Evolutionary conservation across 2,888 invertebrate species (phyloP), one percentile per base, ranked within the genome.

Genomic region (Eristalis tenax): DNA sequence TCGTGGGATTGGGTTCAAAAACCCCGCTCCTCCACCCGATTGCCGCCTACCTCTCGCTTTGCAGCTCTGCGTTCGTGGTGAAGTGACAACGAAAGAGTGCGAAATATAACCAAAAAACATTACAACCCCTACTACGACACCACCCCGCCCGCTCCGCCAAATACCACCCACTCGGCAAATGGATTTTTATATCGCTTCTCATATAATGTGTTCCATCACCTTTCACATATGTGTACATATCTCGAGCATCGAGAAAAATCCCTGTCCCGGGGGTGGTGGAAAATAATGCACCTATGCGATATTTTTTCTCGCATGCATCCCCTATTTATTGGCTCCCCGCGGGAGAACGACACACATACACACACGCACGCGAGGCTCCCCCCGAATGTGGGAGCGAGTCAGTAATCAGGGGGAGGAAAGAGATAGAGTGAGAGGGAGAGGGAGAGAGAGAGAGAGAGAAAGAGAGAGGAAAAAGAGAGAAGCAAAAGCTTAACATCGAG

Each of bases 211-310:
- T 69, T 59, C 50, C 50, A 77, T 26, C 56, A 50, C 69, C 69
- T 78, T 78, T 65, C 84, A 76, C 63, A 75, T 83, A 70, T 28
- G 59, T 85, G 68, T 38, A 64, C 71, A 70, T 83, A 82, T 83
- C 78, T 83, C 61, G 74, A 32, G 32, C 65, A 59, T 86, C 74
- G 50, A 77, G 65, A 69, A 74, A 71, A 78, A 28, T 38, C 59
- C 57, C 50, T n/a, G 11, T 26, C 40, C 23, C 11, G 64, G 73
- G 65, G 69, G 63, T 82, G 75, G 69, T 70, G 77, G 57, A 70
- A 83, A 79, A 86, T 86, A 86, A 86, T 86, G 86, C 86, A 86
- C 83, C 86, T 83, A 83, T 74, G 82, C 77, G 68, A 82, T 77
- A 80, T 76, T 64, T 61, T 66, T 77, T 43, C 26, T 50, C 70